Percentiles rank a stretch among this genome's conserved stretches.
phyloP scores from a whole-genome alignment of 2,797 vertebrate genomes.

The Anguilla obscura region DNA sequence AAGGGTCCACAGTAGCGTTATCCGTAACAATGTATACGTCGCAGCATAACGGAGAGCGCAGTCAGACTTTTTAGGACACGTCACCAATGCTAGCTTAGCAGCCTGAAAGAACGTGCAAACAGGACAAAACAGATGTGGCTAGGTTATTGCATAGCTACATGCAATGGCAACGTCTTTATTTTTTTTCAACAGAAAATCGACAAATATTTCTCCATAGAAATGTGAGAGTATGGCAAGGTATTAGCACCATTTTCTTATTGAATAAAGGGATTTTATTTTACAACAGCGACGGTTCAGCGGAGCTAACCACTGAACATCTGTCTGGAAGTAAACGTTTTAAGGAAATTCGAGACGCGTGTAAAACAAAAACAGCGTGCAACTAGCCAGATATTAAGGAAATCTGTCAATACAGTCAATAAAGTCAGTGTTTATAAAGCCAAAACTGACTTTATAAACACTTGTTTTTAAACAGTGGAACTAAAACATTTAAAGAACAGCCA shows the following conservation, averaged over 20 bases:
- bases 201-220: not conserved
- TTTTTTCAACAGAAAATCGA: not conserved
- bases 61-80: constrained; percentile 41
- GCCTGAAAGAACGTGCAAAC: not conserved
- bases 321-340: not conserved
- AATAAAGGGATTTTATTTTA: not conserved
- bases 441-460: not conserved
- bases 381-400: not conserved
- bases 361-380: not conserved
- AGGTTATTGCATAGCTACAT: not conserved
- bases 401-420: not conserved
- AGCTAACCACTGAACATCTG: not conserved
- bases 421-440: not conserved
- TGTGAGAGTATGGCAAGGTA: not conserved
- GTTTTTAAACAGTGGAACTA: not conserved
- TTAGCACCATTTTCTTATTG: not conserved
- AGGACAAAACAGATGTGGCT: not conserved
- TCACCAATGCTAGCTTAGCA: constrained; percentile 39
- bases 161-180: not conserved
- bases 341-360: not conserved
- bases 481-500: not conserved
- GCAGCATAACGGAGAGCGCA: not conserved
- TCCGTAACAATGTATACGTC: not conserved
- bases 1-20: not conserved
- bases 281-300: not conserved